A percentile compares a stretch with the other conserved stretches of the same genome.
Evolutionary conservation across 1,140 invertebrate species (phyloP).

Genomic region (Drosophila orena): DNA sequence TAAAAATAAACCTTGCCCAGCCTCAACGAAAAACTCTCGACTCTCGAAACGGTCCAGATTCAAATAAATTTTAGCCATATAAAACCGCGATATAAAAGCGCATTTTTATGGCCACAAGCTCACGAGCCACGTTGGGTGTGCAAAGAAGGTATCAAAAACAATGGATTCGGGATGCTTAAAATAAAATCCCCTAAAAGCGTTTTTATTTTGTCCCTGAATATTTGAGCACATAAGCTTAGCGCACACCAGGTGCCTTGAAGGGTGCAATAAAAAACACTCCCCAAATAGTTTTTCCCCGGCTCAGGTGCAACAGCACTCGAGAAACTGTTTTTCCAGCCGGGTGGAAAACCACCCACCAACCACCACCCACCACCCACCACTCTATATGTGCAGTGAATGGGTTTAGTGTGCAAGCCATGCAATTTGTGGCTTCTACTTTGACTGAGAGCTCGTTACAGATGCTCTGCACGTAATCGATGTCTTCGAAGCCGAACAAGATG

Average conservation of each 20-base stretch:
- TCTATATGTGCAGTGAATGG: constrained; percentile 49
- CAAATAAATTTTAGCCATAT: constrained; percentile 35
- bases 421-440: constrained; percentile 53
- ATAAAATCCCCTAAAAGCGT: constrained; percentile 35
- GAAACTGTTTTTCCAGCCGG: constrained; percentile 39
- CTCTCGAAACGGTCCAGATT: constrained; percentile 35
- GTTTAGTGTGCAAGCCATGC: constrained; percentile 41
- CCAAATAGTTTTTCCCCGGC: constrained; percentile 32
- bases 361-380: constrained; percentile 39
- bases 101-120: constrained; percentile 51
- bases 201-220: constrained; percentile 48
- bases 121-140: constrained; percentile 1
- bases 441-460: constrained; percentile 14
- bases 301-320: constrained; percentile 41
- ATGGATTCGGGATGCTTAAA: constrained; percentile 25
- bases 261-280: constrained; percentile 32
- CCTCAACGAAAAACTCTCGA: constrained; percentile 50
- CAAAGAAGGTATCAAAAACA: constrained; percentile 29
- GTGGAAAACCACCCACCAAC: constrained; percentile 25
- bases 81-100: constrained; percentile 51
- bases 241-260: constrained; percentile 14
- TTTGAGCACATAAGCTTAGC: constrained; percentile 17
- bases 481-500: constrained; percentile 16
- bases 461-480: constrained; percentile 39
- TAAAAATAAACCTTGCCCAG: constrained; percentile 52